These are phyloP conservation scores for Babylonia areolata DNA, from an alignment of 1,140 invertebrate genomes.

Conservation along the genomic window DNA sequence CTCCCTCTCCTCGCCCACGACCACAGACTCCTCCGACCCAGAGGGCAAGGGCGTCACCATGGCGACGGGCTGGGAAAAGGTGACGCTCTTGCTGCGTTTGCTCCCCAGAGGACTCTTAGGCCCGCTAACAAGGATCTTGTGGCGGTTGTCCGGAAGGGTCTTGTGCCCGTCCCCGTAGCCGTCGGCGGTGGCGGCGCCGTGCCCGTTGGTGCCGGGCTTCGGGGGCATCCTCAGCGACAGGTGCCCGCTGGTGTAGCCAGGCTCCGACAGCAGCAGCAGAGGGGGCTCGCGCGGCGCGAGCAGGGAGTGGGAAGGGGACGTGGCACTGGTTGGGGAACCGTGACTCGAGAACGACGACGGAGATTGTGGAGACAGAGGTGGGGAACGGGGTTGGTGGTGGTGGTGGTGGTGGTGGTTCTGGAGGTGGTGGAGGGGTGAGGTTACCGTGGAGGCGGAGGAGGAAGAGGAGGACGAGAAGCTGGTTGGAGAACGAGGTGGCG, in stretches of 20 bases:
- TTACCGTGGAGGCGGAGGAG: background rate
- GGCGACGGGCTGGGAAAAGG: constrained; percentile 68
- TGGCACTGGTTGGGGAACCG: background rate
- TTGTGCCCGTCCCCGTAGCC: constrained; percentile 56
- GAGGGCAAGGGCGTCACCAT: constrained; percentile 69
- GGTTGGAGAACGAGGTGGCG: background rate
- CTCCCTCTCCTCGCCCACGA: background rate
- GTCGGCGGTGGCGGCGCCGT: too few relatives aligned
- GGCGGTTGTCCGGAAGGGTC: constrained; percentile 43
- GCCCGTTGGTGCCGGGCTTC: constrained; percentile 43
- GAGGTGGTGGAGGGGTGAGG: constrained; percentile 1
- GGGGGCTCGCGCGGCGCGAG: background rate
- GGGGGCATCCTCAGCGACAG: constrained; percentile 37
- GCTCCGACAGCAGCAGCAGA: constrained; percentile 42
- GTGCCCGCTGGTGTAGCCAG: constrained; percentile 43
- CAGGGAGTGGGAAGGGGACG: too few relatives aligned
- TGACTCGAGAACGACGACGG: constrained; percentile 23
- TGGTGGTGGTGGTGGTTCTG: background rate
- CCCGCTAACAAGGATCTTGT: constrained; percentile 43
- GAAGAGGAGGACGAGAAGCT: background rate
- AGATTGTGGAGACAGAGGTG: background rate
- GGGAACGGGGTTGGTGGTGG: background rate
- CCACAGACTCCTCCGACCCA: constrained; percentile 65
- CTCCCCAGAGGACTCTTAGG: constrained; percentile 49
- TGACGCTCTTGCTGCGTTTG: constrained; percentile 66